Base-by-base conservation (phyloP, 2,113 vertebrate species). In the Salvelinus fontinalis region DNA sequence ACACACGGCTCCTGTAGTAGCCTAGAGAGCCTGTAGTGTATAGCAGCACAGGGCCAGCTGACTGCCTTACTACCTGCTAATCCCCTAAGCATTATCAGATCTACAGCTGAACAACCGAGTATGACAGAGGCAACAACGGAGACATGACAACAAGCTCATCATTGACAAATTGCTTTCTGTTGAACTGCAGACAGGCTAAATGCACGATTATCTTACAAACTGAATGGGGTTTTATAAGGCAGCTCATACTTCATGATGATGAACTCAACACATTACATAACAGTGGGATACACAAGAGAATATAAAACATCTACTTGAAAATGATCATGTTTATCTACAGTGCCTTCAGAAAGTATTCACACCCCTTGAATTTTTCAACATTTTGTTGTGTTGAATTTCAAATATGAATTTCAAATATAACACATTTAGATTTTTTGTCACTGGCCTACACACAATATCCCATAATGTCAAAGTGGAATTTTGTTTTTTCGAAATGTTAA, bases 21-120 rank as follows among this genome's bases (percentile, higher is more conserved):
- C 18, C 31, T 16, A 22, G 67, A 1, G 34, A 13, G 67, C 65
- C 26, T 39, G 31, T 24, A 7, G 60, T 22, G 60, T 18, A 54
- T 3, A 54, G 51, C 16, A 54, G 14, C 39, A 5, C 65, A 3
- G 64, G 87, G 86, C 87, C 76, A 7, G n/a, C 78, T 57, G 83
- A 83, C 84, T 75, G 86, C 83, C 74, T 85, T 83, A 85, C 87
- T 91, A 88, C 85, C 85, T 88, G 80, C 79, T 86, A 87, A 87
- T 92, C 86, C 83, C 83, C 68, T 12, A 78, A 48, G 87, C 75
- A 76, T 85, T 83, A 84, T 88, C 83, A 76, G 78, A 83, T 85
- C 84, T 82, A 80, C 83, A 78, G 76, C 75, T 75, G 77, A 89
- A 82, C 89, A 87, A 88, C 83, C 67, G 80, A 87, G 85, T 85